Evolutionary conservation across 2,113 vertebrate genomes (phyloP).

Genomic region (Xenus cinereus): DNA sequence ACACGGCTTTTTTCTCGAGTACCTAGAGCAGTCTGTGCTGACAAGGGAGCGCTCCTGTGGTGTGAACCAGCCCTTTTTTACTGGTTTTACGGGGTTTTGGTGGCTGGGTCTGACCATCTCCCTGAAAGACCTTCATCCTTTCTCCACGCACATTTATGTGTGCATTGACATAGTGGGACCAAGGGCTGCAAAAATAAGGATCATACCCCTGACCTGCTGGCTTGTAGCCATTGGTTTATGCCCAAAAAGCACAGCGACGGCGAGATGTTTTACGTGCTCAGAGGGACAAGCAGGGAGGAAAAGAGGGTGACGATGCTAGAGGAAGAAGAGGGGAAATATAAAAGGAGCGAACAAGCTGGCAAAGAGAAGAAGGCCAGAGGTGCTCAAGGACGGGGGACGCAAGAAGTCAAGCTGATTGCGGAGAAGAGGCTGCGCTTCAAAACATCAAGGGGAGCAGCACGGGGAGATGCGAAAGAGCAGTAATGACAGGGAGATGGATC

Average conservation of each 20-base stretch:
- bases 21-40: neutral
- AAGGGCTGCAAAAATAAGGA: neutral
- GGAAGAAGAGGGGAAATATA: neutral
- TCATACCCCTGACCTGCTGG: neutral
- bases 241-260: neutral
- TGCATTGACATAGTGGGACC: too few species aligned
- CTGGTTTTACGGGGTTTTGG: neutral
- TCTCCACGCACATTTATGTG: fast-evolving
- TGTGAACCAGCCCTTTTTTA: neutral
- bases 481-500: neutral
- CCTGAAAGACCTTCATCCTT: neutral
- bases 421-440: neutral
- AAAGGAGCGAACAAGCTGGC: neutral
- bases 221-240: neutral
- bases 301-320: neutral
- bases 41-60: neutral
- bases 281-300: neutral
- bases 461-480: neutral
- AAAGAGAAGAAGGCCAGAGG: neutral
- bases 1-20: fast-evolving
- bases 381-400: neutral
- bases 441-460: neutral
- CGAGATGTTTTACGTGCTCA: neutral
- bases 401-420: neutral
- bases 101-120: neutral